These are phyloP conservation scores for Madoqua kirkii DNA, from an alignment of 2,113 vertebrate genomes.

Conservation along the genomic window DNA sequence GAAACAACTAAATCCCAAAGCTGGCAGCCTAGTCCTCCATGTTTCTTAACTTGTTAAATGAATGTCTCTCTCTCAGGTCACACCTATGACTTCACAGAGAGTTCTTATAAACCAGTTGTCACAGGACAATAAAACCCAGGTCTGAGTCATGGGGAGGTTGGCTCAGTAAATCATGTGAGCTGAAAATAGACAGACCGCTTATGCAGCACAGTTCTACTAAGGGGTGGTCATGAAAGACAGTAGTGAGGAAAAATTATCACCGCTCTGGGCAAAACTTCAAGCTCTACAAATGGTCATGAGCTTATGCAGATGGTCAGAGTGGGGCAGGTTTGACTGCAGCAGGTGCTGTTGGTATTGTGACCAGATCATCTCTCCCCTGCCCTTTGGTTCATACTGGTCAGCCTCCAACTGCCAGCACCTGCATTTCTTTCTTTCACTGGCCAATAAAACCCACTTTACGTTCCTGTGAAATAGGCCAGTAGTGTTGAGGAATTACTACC, in stretches of 20 bases:
- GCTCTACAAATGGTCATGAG: neutral
- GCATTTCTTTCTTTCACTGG: neutral
- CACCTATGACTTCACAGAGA: neutral
- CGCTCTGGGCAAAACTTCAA: neutral
- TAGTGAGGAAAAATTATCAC: neutral
- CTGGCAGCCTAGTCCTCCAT: neutral
- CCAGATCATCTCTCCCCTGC: neutral
- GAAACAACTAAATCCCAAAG: neutral
- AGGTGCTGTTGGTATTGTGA: neutral
- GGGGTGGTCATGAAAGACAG: neutral
- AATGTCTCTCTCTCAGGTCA: neutral
- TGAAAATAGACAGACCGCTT: neutral
- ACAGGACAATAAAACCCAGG: neutral
- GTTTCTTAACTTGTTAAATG: neutral
- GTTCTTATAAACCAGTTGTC: neutral
- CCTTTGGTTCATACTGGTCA: neutral
- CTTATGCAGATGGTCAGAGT: neutral
- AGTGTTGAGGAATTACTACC: neutral
- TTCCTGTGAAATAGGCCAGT: neutral
- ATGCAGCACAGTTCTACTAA: neutral
- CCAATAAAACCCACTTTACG: neutral
- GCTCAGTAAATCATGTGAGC: neutral
- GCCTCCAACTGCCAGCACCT: neutral
- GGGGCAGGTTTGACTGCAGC: neutral
- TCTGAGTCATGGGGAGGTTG: neutral